Evolutionary conservation across 2,113 vertebrate genomes (phyloP).

Genomic region (Cacatua alba): DNA sequence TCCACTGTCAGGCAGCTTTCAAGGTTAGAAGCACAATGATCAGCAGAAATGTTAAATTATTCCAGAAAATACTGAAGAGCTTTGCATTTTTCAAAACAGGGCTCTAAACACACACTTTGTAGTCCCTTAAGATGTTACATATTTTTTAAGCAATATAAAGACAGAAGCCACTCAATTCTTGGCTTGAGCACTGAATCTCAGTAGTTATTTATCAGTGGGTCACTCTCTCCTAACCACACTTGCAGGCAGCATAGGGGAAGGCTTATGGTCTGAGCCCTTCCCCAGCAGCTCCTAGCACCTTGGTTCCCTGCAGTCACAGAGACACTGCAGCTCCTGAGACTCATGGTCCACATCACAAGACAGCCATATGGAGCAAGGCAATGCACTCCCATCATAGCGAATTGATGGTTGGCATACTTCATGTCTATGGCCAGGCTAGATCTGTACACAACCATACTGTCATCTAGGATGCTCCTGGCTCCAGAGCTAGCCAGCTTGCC

Average conservation of each 20-base stretch:
- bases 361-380: neutral
- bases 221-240: neutral
- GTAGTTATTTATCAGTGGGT: neutral
- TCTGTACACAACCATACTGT: neutral
- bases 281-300: neutral
- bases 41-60: neutral
- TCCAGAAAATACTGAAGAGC: neutral
- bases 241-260: neutral
- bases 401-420: neutral
- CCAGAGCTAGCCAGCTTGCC: neutral
- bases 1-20: neutral
- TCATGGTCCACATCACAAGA: accelerated
- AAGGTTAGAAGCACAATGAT: neutral
- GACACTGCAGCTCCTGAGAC: neutral
- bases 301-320: neutral
- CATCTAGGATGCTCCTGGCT: neutral
- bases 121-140: neutral
- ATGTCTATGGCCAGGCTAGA: neutral
- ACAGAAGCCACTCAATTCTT: neutral
- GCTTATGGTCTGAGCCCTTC: neutral
- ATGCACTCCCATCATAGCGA: neutral
- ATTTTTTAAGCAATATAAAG: neutral
- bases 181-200: neutral
- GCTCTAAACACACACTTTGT: accelerated
- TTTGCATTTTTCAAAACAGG: neutral